Conservation (phyloP, 2,888 invertebrate genomes). For the Lamproptera curius region DNA sequence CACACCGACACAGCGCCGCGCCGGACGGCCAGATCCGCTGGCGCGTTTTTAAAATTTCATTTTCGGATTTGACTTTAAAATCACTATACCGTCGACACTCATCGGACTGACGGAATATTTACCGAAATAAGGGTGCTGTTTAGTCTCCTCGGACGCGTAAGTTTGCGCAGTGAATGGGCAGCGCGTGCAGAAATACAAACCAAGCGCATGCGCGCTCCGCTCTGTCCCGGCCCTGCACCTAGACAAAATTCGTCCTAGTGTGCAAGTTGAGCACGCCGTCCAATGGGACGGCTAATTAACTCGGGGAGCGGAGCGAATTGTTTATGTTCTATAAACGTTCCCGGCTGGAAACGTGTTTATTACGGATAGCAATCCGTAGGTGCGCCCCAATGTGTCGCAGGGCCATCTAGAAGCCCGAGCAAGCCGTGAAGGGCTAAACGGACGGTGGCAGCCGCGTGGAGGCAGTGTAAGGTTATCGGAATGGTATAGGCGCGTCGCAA, state of each 20-base stretch:
- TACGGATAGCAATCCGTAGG: background rate
- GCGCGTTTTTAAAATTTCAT: constrained; percentile 69
- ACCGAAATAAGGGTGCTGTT: constrained; percentile 47
- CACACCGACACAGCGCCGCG: constrained; percentile 34
- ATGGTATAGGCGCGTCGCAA: constrained; percentile 65
- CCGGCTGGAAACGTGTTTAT: background rate
- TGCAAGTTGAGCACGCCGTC: background rate
- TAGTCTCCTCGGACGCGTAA: constrained; percentile 49
- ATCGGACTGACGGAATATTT: constrained; percentile 57
- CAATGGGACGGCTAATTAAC: constrained; percentile 4
- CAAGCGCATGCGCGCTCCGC: constrained; percentile 68
- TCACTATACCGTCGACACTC: constrained; percentile 49
- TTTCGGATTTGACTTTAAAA: constrained; percentile 74
- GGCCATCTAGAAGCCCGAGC: background rate
- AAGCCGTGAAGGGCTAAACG: constrained; percentile 6
- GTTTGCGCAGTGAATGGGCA: constrained; percentile 69
- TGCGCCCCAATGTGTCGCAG: no score
- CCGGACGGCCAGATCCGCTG: constrained; percentile 49
- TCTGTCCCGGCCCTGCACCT: constrained; percentile 35
- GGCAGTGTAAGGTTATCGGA: constrained; percentile 64
- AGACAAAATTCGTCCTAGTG: constrained; percentile 7
- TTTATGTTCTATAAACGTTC: background rate
- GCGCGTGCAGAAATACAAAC: constrained; percentile 49
- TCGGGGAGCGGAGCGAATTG: background rate
- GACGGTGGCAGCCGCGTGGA: constrained; percentile 32